These are phyloP conservation scores for Syngnathus scovelli DNA, from an alignment of 2,113 vertebrate genomes.

Conservation along the genomic window DNA sequence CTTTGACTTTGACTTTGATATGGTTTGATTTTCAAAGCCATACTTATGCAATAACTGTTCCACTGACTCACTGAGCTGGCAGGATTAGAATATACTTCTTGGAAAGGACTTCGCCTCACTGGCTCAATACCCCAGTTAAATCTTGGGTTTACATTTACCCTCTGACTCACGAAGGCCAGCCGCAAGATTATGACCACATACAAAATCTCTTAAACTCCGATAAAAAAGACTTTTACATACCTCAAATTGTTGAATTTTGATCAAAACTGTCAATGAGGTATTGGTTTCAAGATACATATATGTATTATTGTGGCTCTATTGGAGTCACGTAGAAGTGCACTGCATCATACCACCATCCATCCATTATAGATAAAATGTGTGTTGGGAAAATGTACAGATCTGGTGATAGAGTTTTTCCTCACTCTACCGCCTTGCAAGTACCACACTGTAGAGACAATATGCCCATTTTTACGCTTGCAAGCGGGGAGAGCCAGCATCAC, in stretches of 20 bases:
- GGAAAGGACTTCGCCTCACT: conserved; percentile 26
- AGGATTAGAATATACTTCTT: conserved; percentile 44
- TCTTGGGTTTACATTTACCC: conserved; percentile 21
- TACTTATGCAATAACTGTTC: conserved; percentile 52
- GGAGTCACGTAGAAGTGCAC: neutral
- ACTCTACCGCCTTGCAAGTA: too few relatives aligned
- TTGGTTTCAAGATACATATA: neutral
- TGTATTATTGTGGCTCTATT: neutral
- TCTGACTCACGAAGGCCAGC: neutral
- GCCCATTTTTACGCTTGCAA: too few relatives aligned
- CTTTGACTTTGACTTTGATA: too few relatives aligned
- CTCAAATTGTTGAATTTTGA: neutral
- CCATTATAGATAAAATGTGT: too few relatives aligned
- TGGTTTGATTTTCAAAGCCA: conserved; percentile 27
- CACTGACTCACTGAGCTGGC: conserved; percentile 55
- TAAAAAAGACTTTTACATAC: neutral
- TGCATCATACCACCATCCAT: neutral
- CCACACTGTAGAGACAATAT: too few relatives aligned
- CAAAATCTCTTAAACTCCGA: conserved; percentile 1
- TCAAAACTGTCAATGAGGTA: neutral
- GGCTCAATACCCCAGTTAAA: conserved; percentile 36
- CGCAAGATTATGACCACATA: neutral
- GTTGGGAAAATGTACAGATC: too few relatives aligned
- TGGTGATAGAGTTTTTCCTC: too few relatives aligned
- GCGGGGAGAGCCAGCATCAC: too few relatives aligned